Conservation (phyloP, 2,888 invertebrate species). For the Eupeodes luniger region DNA sequence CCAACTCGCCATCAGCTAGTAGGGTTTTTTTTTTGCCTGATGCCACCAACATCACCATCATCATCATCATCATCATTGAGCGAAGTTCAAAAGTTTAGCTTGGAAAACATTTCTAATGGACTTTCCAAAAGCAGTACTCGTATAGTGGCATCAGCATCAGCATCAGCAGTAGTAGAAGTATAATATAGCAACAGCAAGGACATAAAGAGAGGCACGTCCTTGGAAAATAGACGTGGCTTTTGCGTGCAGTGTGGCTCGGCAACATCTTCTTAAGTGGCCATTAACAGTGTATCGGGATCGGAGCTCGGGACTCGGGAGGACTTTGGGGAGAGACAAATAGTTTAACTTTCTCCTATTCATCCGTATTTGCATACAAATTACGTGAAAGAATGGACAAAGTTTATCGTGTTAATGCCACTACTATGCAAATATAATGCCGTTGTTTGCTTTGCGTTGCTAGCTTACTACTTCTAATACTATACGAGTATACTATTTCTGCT, state of each 20-base stretch:
- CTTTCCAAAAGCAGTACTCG: constrained; percentile 51
- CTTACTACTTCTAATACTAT: not conserved
- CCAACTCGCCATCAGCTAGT: not conserved
- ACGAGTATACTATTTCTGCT: not conserved
- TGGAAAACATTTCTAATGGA: constrained; percentile 73
- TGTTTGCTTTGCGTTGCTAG: constrained; percentile 48
- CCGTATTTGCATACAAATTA: constrained; percentile 77
- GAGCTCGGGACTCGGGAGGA: not conserved
- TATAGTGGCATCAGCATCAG: not conserved
- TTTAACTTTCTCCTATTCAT: constrained; percentile 75
- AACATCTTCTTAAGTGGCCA: constrained; percentile 75
- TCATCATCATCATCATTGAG: constrained; percentile 35
- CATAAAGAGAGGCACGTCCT: constrained; percentile 35
- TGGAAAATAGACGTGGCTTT: constrained; percentile 65
- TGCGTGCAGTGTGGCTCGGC: constrained; percentile 73
- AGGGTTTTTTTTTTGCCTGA: not conserved
- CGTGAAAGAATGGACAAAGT: constrained; percentile 76
- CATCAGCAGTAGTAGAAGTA: not conserved
- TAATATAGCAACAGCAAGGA: not conserved
- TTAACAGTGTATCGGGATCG: constrained; percentile 74
- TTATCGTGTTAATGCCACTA: constrained; percentile 76
- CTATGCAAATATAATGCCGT: constrained; percentile 71
- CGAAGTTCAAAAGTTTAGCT: constrained; percentile 71
- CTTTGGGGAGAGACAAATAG: constrained; percentile 70
- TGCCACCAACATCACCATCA: not conserved